phyloP scores from a whole-genome alignment of 1,140 invertebrate genomes.

The Bombus balteatus region DNA sequence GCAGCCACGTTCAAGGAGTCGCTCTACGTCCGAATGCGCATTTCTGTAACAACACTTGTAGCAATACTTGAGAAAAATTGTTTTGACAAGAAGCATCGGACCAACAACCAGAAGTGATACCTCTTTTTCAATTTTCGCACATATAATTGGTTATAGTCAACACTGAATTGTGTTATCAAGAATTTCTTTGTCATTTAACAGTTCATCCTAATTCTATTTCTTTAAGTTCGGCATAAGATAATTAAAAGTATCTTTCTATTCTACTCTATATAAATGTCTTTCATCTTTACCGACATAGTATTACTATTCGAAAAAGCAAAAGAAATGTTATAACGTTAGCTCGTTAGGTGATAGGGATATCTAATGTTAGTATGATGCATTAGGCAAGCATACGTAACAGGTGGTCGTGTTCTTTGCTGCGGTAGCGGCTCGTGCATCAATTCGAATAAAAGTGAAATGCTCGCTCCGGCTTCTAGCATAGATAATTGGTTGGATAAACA shows the following conservation, averaged over 20 bases:
- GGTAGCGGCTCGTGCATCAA: constrained; percentile 47
- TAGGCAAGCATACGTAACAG: constrained; percentile 36
- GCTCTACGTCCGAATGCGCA: not conserved
- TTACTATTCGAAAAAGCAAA: not conserved
- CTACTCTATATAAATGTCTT: not conserved
- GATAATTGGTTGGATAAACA: constrained; percentile 76
- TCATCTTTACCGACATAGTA: not conserved
- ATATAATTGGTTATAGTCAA: not conserved
- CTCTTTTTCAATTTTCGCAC: not conserved
- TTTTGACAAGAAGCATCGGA: not conserved
- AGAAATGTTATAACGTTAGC: not conserved
- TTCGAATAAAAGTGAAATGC: constrained; percentile 77
- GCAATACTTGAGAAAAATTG: constrained; percentile 7
- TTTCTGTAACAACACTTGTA: constrained; percentile 20
- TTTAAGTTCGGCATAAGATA: not conserved
- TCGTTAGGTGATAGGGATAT: not conserved
- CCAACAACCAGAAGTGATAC: not conserved
- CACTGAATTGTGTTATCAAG: not conserved
- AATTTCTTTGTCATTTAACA: not conserved
- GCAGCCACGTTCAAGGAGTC: not conserved
- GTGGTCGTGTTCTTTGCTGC: constrained; percentile 26
- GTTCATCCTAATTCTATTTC: too few relatives aligned
- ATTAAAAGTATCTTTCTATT: not conserved
- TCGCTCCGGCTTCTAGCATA: constrained; percentile 63
- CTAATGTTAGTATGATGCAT: not conserved